A percentile compares a stretch with the other conserved stretches of the same genome.
phyloP scores from a whole-genome alignment of 1,140 invertebrate genomes.

The Sminthurinus signatus region DNA sequence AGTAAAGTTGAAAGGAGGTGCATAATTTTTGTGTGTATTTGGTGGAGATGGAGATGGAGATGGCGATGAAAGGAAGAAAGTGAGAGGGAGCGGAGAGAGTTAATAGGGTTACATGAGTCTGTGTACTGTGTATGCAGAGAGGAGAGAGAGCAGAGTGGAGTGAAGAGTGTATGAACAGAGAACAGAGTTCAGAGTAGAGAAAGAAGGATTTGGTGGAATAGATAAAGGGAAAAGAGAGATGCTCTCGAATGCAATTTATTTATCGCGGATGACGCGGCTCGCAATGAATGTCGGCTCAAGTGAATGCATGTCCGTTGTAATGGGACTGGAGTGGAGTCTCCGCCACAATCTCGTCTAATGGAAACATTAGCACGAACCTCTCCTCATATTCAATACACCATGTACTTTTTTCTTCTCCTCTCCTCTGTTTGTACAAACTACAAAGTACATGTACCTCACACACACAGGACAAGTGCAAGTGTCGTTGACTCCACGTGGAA shows the following conservation, averaged over 20 bases:
- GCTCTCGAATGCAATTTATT: background rate
- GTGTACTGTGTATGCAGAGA: no score
- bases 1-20: no score
- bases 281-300: constrained; percentile 4
- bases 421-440: background rate
- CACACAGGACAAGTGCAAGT: background rate
- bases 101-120: no score
- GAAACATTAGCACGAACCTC: constrained; percentile 24
- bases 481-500: background rate
- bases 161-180: no score
- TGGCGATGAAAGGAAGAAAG: no score
- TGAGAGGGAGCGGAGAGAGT: no score
- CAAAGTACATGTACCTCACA: background rate
- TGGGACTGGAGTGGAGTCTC: background rate
- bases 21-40: no score
- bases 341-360: background rate
- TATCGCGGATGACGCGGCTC: background rate
- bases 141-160: background rate
- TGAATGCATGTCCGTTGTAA: constrained; percentile 3
- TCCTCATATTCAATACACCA: constrained; percentile 22
- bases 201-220: no score
- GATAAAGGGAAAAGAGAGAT: background rate
- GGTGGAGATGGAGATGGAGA: no score
- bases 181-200: background rate
- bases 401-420: constrained; percentile 5